Base-by-base conservation (phyloP, 2,888 invertebrate genomes). In the Seira ritae region DNA sequence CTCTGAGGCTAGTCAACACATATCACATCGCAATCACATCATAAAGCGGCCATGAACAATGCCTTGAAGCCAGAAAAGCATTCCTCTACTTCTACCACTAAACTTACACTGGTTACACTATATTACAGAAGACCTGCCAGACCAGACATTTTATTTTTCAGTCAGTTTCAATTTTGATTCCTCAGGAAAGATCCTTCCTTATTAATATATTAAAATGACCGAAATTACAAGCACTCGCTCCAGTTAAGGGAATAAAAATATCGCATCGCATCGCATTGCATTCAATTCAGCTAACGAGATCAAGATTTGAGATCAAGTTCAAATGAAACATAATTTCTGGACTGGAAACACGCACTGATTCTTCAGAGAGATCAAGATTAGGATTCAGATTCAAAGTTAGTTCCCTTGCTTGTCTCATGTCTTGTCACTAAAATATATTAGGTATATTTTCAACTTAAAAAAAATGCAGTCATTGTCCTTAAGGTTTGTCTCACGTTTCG, bases 231-330 rank as follows among this genome's bases (percentile, higher is more conserved):
- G 6, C 42, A 42, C 12, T 42, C 42, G 68, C n/a, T 23, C 31
- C n/a, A 75, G 75, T 37, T 37, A 46, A 19, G n/a, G 78, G 66
- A 70, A 84, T 67, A 76, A 74, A 80, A 77, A 84, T 86, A 84
- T 83, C 42, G 42, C n/a, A n/a, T n/a, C n/a, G n/a, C n/a, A n/a
- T n/a, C n/a, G n/a, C n/a, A n/a, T n/a, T n/a, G n/a, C n/a, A n/a
- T n/a, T n/a, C n/a, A n/a, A n/a, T n/a, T n/a, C n/a, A n/a, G n/a
- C 72, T 86, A 86, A 86, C 86, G 76, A 86, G 86, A 86, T 86
- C 86, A 42, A 42, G 6, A 12, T 42, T n/a, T n/a, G n/a, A n/a
- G n/a, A n/a, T n/a, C n/a, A n/a, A n/a, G n/a, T n/a, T n/a, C n/a
- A n/a, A n/a, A n/a, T n/a, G n/a, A n/a, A n/a, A 42, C 42, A 86